A percentile compares a stretch with the other conserved stretches of the same genome.
These are phyloP conservation scores for Sinocyclocheilus anophthalmus DNA, from an alignment of 2,113 vertebrate genomes.

Conservation along the genomic window DNA sequence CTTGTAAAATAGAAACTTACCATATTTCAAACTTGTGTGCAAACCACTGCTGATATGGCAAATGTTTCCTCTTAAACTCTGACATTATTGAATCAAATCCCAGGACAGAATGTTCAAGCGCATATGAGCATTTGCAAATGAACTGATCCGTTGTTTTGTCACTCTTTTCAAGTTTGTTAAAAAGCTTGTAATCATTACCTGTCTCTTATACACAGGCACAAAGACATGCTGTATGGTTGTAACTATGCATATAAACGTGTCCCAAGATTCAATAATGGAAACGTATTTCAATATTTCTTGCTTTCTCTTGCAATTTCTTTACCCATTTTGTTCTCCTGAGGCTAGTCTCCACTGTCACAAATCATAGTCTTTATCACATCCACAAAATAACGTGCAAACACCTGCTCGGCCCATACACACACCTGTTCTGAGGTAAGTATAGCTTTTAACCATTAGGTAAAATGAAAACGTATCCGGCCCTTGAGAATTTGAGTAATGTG, in stretches of 20 bases:
- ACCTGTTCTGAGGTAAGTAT: constrained; percentile 34
- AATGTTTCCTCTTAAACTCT: not conserved
- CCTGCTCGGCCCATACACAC: not conserved
- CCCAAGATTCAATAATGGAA: not conserved
- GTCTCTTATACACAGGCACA: not conserved
- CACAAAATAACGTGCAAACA: not conserved
- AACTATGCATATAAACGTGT: not conserved
- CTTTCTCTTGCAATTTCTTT: not conserved
- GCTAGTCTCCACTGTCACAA: not conserved
- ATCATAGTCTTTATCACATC: constrained; percentile 35
- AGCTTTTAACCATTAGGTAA: constrained; percentile 1
- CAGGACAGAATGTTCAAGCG: not conserved
- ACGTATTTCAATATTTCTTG: not conserved
- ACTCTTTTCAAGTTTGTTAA: not conserved
- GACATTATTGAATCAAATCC: not conserved
- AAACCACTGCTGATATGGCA: not conserved
- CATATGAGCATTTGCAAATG: not conserved
- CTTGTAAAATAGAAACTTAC: not conserved
- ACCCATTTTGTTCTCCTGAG: not conserved
- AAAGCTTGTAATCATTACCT: constrained; percentile 1
- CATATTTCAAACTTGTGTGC: not conserved
- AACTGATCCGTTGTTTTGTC: not conserved
- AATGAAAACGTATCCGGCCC: not conserved
- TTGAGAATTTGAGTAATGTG: not conserved
- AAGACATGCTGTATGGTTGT: not conserved